A percentile compares a stretch with the other conserved stretches of the same genome.
phyloP scores from a whole-genome alignment of 2,113 vertebrate species.

The Nothocercus nigrocapillus region DNA sequence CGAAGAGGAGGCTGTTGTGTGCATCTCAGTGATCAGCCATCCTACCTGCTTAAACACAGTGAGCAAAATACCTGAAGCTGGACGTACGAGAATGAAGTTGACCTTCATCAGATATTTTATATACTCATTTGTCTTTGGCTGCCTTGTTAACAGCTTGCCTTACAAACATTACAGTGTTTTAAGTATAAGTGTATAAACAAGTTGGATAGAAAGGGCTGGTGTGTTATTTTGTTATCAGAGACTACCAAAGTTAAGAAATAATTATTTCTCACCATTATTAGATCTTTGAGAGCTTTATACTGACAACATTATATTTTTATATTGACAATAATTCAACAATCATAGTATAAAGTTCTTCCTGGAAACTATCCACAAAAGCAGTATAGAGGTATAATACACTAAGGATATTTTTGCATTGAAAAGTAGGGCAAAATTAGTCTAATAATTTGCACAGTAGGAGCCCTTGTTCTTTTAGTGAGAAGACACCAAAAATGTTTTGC shows the following conservation, averaged over 20 bases:
- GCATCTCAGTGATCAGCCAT: background rate
- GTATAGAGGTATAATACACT: background rate
- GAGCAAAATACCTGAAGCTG: background rate
- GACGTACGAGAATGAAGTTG: background rate
- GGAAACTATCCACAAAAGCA: too few species aligned
- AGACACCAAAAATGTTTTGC: background rate
- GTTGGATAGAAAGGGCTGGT: background rate
- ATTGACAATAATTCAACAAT: too few species aligned
- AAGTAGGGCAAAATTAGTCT: background rate
- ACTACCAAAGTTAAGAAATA: background rate
- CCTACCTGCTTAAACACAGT: background rate
- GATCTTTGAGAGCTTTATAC: too few species aligned
- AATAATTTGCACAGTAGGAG: background rate
- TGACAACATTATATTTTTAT: too few species aligned
- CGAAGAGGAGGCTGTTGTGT: background rate
- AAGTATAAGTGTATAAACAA: background rate
- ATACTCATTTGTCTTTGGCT: background rate
- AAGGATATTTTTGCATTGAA: background rate
- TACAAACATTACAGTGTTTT: background rate
- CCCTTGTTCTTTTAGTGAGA: background rate
- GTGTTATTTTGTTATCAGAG: background rate
- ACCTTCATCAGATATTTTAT: background rate
- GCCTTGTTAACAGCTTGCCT: background rate
- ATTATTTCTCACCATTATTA: background rate
- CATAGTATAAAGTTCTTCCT: too few species aligned